Evolutionary conservation across 2,113 vertebrate genomes (phyloP), one percentile per base, ranked within the genome.

Genomic region (Petrocephalus zakoni): DNA sequence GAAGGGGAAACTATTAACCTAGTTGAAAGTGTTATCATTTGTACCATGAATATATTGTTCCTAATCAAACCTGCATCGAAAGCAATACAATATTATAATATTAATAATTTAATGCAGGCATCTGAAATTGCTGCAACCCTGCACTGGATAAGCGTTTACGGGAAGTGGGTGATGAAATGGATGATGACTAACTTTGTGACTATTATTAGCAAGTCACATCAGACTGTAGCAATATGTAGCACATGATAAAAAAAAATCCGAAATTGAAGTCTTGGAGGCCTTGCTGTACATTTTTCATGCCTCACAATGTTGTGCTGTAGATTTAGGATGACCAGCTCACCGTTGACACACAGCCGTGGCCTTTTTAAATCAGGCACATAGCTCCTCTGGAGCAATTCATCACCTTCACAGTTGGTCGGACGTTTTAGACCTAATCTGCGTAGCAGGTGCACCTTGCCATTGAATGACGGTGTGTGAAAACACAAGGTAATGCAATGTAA

Each of bases 1-100:
- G 78, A 88, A 46, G 25, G 68, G 9, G 64, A 56, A 88, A 87
- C 58, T 72, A 87, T 68, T 87, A 29, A 72, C 58, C 86, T 29
- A 87, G 56, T 47, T 49, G 34, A 58, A n/a, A 53, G 64, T 52
- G 87, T 37, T 81, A 78, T 52, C 29, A 25, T 37, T 88, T 21
- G 29, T 72, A 55, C 51, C 22, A 17, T 78, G 68, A 81, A 88
- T 68, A 52, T 37, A 78, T 51, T 53, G 51, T 72, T 22, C 49
- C 47, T 72, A 87, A 75, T 49, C 29, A 75, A 68, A 81, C 13
- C 25, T 55, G 29, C 25, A 22, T 78, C 29, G 7, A 81, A 56
- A 78, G 25, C 22, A 55, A 55, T 37, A 46, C 29, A 88, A 88
- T n/a, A 55, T 7, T n/a, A 81, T 78, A 53, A 81, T 55, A 37